A percentile compares a stretch with the other conserved stretches of the same genome.
These are phyloP conservation scores for Epsilonema sp. DNA, from an alignment of 2,888 invertebrate species.

Conservation along the genomic window DNA sequence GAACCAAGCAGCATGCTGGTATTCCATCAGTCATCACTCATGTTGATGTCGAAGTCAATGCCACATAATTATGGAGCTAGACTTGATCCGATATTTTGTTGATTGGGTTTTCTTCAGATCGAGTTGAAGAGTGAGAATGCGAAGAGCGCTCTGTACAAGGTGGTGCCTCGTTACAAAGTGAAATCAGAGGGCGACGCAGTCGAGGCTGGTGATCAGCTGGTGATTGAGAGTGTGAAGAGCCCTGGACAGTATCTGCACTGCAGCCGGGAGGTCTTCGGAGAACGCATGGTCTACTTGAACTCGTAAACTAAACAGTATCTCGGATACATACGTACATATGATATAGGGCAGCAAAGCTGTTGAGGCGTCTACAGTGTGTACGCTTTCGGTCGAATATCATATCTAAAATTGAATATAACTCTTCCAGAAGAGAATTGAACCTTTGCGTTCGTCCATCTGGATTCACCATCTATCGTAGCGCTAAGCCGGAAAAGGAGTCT, in stretches of 20 bases:
- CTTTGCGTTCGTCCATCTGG: constrained; percentile 29
- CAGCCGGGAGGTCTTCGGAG: constrained; percentile 17
- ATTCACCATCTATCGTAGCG: constrained; percentile 20
- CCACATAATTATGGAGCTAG: too few species aligned
- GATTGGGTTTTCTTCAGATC: too few species aligned
- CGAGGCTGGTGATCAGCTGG: constrained; percentile 29
- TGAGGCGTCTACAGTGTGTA: too few species aligned
- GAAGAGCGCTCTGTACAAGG: constrained; percentile 27
- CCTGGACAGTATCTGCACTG: constrained; percentile 28
- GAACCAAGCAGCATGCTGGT: constrained; percentile 31
- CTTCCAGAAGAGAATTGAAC: constrained; percentile 22
- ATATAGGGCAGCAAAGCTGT: too few species aligned
- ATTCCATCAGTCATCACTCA: too few species aligned
- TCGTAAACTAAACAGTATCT: too few species aligned
- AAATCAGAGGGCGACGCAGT: constrained; percentile 31
- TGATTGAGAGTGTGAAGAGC: constrained; percentile 29
- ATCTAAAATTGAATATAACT: too few species aligned
- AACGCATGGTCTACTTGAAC: constrained; percentile 17
- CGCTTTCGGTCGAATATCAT: too few species aligned
- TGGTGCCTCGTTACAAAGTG: constrained; percentile 31
- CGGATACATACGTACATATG: too few species aligned
- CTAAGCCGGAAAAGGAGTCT: constrained; percentile 2
- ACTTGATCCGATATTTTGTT: too few species aligned
- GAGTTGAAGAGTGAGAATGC: constrained; percentile 27
- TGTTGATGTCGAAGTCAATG: not conserved